Conservation (phyloP, 2,888 invertebrate species). For the Chymomyza procnemis region DNA sequence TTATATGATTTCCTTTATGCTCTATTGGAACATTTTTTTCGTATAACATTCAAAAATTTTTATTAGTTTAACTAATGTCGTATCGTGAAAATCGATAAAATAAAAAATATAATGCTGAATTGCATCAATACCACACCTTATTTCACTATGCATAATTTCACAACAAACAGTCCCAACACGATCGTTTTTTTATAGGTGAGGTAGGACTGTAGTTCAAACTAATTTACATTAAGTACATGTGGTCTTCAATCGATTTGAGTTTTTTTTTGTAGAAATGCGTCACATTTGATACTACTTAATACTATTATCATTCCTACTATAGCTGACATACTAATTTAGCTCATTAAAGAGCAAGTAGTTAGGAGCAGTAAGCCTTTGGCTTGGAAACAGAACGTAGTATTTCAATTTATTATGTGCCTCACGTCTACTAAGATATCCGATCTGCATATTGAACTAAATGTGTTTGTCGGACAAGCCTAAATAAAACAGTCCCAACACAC, state of each 20-base stretch:
- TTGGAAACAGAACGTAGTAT: background rate
- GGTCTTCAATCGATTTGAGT: background rate
- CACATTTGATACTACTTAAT: background rate
- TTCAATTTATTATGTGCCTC: background rate
- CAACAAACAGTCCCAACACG: background rate
- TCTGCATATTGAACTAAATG: background rate
- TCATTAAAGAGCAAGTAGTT: background rate
- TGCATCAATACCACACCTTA: too few species aligned
- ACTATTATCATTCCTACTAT: background rate
- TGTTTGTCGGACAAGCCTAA: background rate
- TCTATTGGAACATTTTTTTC: too few species aligned
- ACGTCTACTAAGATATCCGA: background rate
- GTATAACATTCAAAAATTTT: too few species aligned
- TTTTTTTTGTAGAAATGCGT: background rate
- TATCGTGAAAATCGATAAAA: too few species aligned
- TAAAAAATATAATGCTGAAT: too few species aligned
- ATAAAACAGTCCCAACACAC: too few species aligned
- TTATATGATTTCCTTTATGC: too few species aligned
- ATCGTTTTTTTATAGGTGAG: background rate
- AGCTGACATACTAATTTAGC: background rate
- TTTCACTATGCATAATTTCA: too few species aligned
- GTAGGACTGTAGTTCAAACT: background rate
- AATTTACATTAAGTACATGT: background rate
- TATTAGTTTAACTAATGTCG: too few species aligned
- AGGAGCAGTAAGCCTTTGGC: background rate